Evolutionary conservation across 1,140 invertebrate species (phyloP).

Genomic region (Sarcophaga peregrina): DNA sequence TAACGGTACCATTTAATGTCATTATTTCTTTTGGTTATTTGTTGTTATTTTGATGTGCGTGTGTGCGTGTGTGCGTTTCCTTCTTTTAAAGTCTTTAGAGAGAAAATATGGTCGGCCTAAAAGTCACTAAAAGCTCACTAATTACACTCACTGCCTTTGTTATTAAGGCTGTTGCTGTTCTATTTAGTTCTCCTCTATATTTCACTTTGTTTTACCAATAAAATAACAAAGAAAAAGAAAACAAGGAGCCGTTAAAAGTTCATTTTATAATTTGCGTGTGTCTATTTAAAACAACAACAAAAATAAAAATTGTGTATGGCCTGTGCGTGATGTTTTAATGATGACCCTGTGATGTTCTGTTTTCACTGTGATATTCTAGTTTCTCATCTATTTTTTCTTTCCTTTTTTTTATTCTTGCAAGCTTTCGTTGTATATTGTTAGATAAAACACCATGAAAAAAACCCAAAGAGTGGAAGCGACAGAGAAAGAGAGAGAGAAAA

Average conservation of each 20-base stretch:
- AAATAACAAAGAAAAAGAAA: not conserved
- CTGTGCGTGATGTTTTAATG: slow-evolving; percentile 36
- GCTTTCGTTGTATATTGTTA: slow-evolving; percentile 19
- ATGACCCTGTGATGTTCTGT: slow-evolving; percentile 28
- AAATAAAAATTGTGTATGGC: not conserved
- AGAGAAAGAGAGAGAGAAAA: not conserved
- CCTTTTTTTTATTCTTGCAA: not conserved
- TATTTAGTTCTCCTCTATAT: not conserved
- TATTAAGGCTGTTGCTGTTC: not conserved
- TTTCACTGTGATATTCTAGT: not conserved
- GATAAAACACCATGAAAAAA: slow-evolving; percentile 10
- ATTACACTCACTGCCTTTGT: not conserved
- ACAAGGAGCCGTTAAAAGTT: not conserved
- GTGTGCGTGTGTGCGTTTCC: not conserved
- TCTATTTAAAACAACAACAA: slow-evolving; percentile 13
- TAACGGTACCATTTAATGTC: not conserved
- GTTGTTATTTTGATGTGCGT: not conserved
- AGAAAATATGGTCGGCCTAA: slow-evolving; percentile 26
- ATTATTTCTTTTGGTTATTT: slow-evolving; percentile 12
- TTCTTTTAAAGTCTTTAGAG: not conserved
- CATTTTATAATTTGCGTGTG: slow-evolving; percentile 33
- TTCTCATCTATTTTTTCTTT: not conserved
- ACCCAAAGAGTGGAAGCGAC: not conserved
- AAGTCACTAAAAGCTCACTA: slow-evolving; percentile 36
- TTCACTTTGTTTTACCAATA: not conserved